These are phyloP conservation scores for Protobothrops flavoviridis DNA, from an alignment of 2,113 vertebrate genomes.

Conservation along the genomic window DNA sequence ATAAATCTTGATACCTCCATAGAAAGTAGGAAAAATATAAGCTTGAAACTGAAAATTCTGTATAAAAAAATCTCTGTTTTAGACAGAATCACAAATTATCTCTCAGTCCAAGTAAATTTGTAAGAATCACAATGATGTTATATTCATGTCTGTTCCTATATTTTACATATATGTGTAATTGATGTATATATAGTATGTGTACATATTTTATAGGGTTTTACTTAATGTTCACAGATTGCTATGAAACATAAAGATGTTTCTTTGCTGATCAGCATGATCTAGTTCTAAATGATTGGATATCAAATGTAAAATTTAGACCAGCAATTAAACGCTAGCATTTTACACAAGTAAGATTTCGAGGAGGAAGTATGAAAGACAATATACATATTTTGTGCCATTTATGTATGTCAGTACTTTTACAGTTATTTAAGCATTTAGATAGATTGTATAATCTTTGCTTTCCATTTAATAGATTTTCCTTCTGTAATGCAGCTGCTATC, in stretches of 20 bases:
- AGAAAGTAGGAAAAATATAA: background rate
- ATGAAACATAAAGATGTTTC: slow-evolving; percentile 10
- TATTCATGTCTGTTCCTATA: background rate
- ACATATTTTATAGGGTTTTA: background rate
- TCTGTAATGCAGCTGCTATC: background rate
- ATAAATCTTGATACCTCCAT: background rate
- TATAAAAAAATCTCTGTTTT: background rate
- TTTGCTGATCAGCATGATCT: background rate
- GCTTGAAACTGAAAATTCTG: background rate
- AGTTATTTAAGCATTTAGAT: slow-evolving; percentile 1
- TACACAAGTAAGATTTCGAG: background rate
- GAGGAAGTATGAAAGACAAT: background rate
- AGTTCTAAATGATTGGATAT: background rate
- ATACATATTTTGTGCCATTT: background rate
- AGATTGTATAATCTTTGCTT: slow-evolving; percentile 11
- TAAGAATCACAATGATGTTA: background rate
- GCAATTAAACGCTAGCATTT: background rate
- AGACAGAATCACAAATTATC: background rate
- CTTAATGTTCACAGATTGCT: background rate
- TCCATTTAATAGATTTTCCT: background rate
- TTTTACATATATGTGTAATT: background rate
- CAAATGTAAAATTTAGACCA: background rate
- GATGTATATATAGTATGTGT: too few species aligned
- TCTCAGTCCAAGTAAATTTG: background rate
- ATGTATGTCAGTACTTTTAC: background rate